Conservation (phyloP, 2,888 invertebrate species). For the Cheilosia grossa region DNA sequence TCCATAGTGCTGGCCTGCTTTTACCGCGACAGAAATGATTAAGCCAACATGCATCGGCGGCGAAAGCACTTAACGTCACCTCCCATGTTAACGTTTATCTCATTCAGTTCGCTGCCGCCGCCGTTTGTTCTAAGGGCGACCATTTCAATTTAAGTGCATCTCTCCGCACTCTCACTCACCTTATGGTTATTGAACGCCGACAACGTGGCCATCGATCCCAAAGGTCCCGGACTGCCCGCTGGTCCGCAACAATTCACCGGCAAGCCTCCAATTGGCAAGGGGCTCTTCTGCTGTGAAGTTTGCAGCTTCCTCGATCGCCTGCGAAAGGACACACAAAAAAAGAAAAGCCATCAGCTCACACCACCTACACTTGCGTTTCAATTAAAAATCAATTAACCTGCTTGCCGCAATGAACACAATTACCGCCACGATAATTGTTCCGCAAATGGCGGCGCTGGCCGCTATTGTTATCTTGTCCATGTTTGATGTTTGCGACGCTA, state of each 20-base stretch:
- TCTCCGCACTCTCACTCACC: conserved; percentile 83
- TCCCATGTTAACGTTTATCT: conserved; percentile 18
- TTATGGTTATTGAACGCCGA: conserved; percentile 93
- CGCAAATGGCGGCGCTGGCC: conserved; percentile 96
- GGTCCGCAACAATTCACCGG: conserved; percentile 92
- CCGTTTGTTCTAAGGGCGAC: background rate
- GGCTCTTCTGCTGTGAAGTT: conserved; percentile 87
- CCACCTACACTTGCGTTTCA: conserved; percentile 27
- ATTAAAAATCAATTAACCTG: conserved; percentile 80
- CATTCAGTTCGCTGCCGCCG: conserved; percentile 9
- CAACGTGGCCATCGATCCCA: conserved; percentile 92
- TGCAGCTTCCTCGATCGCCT: conserved; percentile 91
- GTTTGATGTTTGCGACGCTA: conserved; percentile 91
- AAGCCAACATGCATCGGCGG: background rate
- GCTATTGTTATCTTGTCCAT: conserved; percentile 98
- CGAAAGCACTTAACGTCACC: conserved; percentile 24
- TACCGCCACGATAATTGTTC: conserved; percentile 94
- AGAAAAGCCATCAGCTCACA: conserved; percentile 6
- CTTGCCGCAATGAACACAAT: conserved; percentile 95
- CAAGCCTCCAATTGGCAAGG: conserved; percentile 88
- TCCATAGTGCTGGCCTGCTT: background rate
- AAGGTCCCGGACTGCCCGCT: conserved; percentile 91
- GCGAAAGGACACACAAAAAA: conserved; percentile 78
- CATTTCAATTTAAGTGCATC: conserved; percentile 32
- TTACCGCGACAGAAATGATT: background rate